These are phyloP conservation scores for Xerus rutilus DNA, from an alignment of 2,797 vertebrate species.

Conservation along the genomic window DNA sequence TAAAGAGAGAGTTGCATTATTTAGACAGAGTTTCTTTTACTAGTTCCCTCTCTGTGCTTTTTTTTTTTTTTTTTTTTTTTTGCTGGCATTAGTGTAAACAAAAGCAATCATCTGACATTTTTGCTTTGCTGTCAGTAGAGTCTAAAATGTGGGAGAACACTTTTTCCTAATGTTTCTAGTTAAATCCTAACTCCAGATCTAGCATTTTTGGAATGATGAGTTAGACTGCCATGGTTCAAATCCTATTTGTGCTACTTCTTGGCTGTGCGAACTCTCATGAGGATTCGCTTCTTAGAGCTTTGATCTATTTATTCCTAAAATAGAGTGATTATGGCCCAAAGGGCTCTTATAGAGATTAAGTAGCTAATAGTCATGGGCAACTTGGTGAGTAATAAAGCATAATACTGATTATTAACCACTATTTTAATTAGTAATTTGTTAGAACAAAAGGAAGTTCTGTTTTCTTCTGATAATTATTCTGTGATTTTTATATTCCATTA, in stretches of 20 bases:
- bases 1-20: neutral
- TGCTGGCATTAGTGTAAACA: neutral
- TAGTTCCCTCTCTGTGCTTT: neutral
- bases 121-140: constrained; percentile 34
- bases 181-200: constrained; percentile 20
- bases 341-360: neutral
- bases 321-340: constrained; percentile 5
- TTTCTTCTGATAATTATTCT: constrained; percentile 29
- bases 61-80: neutral
- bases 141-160: neutral
- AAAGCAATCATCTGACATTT: neutral
- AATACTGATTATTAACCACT: neutral
- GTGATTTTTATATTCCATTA: constrained; percentile 15
- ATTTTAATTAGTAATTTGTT: constrained; percentile 44
- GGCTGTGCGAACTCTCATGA: constrained; percentile 9
- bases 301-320: constrained; percentile 29
- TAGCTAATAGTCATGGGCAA: constrained; percentile 16
- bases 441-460: neutral
- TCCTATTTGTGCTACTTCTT: constrained; percentile 26
- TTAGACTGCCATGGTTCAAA: constrained; percentile 26
- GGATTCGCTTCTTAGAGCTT: constrained; percentile 43
- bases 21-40: constrained; percentile 18
- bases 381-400: neutral
- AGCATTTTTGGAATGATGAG: constrained; percentile 6
- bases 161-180: neutral